Evolutionary conservation across 2,888 invertebrate species (phyloP).

Genomic region (Parnassius apollo): DNA sequence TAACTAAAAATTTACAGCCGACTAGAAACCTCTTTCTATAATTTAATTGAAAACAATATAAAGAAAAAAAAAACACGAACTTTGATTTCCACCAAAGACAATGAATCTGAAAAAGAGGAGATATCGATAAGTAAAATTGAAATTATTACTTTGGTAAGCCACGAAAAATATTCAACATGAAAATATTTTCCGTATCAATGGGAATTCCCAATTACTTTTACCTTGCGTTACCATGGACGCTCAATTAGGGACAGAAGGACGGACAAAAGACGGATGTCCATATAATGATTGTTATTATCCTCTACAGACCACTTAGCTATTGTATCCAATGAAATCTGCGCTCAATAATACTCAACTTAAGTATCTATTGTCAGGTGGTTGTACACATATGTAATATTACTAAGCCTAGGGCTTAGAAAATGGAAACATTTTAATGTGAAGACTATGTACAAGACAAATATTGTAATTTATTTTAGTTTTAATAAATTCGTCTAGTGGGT

Average conservation of each 20-base stretch:
- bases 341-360: slow-evolving; percentile 31
- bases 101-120: neutral
- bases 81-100: too few relatives aligned
- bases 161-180: slow-evolving; percentile 8
- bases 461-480: too few relatives aligned
- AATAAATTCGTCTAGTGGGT: too few relatives aligned
- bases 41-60: too few relatives aligned
- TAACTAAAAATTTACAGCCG: too few relatives aligned
- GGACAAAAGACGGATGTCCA: slow-evolving; percentile 58
- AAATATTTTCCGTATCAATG: slow-evolving; percentile 19
- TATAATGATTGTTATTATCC: slow-evolving; percentile 56
- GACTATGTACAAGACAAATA: too few relatives aligned
- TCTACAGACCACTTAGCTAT: slow-evolving; percentile 46
- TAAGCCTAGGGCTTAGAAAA: neutral
- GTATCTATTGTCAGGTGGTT: slow-evolving; percentile 21
- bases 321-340: slow-evolving; percentile 36
- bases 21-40: too few relatives aligned
- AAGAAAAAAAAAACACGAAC: too few relatives aligned
- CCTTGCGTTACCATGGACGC: slow-evolving; percentile 47
- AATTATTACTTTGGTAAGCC: neutral
- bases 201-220: slow-evolving; percentile 28
- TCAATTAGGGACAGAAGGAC: slow-evolving; percentile 47
- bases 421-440: too few relatives aligned
- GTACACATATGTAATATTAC: slow-evolving; percentile 19
- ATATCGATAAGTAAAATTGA: slow-evolving; percentile 16